Percentiles rank a stretch among this genome's conserved stretches.
phyloP scores from a whole-genome alignment of 2,888 invertebrate species.

The Enchytraeus crypticus region DNA sequence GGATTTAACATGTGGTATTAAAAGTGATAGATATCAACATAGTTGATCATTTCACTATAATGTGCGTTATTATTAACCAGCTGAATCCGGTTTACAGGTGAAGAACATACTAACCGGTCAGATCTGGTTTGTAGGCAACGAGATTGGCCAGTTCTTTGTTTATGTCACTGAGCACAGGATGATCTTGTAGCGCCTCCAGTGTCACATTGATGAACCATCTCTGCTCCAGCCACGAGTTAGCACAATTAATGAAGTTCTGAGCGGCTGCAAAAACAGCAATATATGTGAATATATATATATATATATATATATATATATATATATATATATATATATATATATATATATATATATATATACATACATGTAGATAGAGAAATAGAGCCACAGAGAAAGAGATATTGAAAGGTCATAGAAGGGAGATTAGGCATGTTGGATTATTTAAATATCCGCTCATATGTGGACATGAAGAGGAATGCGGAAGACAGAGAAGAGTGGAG shows the following conservation, averaged over 20 bases:
- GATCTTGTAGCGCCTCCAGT: conserved; percentile 29
- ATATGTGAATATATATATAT: no score
- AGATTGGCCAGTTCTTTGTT: conserved; percentile 13
- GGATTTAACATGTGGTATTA: no score
- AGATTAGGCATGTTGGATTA: no score
- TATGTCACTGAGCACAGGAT: conserved; percentile 30
- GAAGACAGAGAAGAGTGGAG: no score
- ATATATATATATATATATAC: neutral
- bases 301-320: neutral
- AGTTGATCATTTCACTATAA: no score
- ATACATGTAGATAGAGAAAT: no score
- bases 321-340: conserved; percentile 1
- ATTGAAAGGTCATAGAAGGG: no score
- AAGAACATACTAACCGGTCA: conserved; percentile 11
- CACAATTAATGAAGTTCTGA: conserved; percentile 28
- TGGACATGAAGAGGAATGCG: no score
- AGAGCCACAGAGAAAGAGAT: no score
- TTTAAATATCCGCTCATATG: no score
- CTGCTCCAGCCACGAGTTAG: conserved; percentile 37
- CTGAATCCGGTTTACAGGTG: neutral
- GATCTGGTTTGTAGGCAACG: conserved; percentile 14
- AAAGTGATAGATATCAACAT: no score
- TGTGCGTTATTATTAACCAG: no score
- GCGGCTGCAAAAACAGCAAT: conserved; percentile 20
- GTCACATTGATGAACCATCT: conserved; percentile 32